A percentile compares a stretch with the other conserved stretches of the same genome.
Conservation (phyloP, 1,140 invertebrate genomes). For the Zaprionus vittiger region DNA sequence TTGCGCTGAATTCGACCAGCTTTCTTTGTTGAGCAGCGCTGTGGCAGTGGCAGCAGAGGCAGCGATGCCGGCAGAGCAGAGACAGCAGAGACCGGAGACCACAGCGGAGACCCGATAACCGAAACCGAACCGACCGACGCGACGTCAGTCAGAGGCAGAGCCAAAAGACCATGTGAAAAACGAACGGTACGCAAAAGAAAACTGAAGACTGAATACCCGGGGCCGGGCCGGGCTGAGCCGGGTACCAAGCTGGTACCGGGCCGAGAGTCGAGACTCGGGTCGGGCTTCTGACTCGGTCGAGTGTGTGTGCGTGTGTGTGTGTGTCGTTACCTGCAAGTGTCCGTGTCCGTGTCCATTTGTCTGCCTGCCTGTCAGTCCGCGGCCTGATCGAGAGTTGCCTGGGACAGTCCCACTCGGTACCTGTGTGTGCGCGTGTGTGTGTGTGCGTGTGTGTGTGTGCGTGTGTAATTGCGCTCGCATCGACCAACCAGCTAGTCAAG, state of each 20-base stretch:
- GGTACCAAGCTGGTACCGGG: neutral
- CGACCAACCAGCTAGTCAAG: slow-evolving; percentile 46
- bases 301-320: neutral
- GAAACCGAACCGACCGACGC: slow-evolving; percentile 50
- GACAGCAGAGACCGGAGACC: slow-evolving; percentile 30
- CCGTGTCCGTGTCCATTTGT: slow-evolving; percentile 33
- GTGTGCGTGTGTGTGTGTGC: neutral
- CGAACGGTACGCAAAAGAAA: slow-evolving; percentile 52
- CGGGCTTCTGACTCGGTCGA: slow-evolving; percentile 28
- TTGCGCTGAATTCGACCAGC: slow-evolving; percentile 80
- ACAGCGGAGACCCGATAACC: slow-evolving; percentile 40
- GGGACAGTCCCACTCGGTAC: slow-evolving; percentile 31
- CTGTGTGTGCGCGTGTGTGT: slow-evolving; percentile 11
- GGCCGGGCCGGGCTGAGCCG: slow-evolving; percentile 1
- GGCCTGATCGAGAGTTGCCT: slow-evolving; percentile 27
- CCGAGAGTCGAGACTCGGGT: slow-evolving; percentile 12
- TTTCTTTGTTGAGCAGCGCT: slow-evolving; percentile 80
- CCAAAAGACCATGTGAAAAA: slow-evolving; percentile 61
- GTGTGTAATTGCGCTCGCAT: slow-evolving; percentile 9
- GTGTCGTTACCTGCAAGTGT: slow-evolving; percentile 4
- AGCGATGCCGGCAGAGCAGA: slow-evolving; percentile 12
- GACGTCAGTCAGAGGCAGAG: slow-evolving; percentile 29
- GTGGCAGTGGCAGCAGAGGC: slow-evolving; percentile 9
- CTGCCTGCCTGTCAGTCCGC: slow-evolving; percentile 26
- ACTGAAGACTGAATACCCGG: slow-evolving; percentile 47